These are phyloP conservation scores for Semaprochilodus insignis DNA, from an alignment of 2,797 vertebrate genomes.

Conservation along the genomic window DNA sequence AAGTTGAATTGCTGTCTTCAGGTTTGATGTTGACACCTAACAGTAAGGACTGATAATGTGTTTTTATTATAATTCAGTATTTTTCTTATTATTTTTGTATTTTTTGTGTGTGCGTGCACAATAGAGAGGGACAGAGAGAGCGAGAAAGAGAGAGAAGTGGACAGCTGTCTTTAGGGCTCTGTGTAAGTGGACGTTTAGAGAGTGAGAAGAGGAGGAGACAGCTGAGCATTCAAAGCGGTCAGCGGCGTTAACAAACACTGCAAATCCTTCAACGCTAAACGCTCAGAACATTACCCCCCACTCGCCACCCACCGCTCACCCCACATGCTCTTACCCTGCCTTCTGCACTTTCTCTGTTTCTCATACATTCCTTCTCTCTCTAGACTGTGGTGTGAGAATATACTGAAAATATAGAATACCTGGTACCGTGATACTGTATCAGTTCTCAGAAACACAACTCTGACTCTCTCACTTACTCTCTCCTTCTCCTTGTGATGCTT, in stretches of 20 bases:
- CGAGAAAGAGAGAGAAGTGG: constrained; percentile 40
- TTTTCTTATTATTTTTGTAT: too few species aligned
- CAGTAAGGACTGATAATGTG: too few species aligned
- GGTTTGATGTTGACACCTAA: neutral
- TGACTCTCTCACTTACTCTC: too few species aligned
- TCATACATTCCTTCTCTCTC: constrained; percentile 17
- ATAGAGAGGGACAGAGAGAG: neutral
- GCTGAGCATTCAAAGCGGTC: constrained; percentile 57
- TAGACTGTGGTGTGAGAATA: neutral
- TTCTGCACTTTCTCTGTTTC: constrained; percentile 15
- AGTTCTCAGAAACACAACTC: too few species aligned
- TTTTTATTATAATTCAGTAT: too few species aligned
- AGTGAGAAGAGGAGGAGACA: constrained; percentile 65
- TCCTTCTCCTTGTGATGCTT: too few species aligned
- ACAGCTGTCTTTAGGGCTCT: constrained; percentile 58
- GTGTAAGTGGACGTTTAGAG: constrained; percentile 34
- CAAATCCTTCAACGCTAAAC: constrained; percentile 48
- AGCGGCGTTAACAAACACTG: constrained; percentile 48
- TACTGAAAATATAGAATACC: too few species aligned
- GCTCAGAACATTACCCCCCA: constrained; percentile 27
- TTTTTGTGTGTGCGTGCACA: too few species aligned
- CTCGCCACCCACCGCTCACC: constrained; percentile 9
- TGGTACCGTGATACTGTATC: too few species aligned
- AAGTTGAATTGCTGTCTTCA: neutral
- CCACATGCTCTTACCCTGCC: neutral